Conservation (phyloP, 2,888 invertebrate genomes). For the Argyresthia albistria region DNA sequence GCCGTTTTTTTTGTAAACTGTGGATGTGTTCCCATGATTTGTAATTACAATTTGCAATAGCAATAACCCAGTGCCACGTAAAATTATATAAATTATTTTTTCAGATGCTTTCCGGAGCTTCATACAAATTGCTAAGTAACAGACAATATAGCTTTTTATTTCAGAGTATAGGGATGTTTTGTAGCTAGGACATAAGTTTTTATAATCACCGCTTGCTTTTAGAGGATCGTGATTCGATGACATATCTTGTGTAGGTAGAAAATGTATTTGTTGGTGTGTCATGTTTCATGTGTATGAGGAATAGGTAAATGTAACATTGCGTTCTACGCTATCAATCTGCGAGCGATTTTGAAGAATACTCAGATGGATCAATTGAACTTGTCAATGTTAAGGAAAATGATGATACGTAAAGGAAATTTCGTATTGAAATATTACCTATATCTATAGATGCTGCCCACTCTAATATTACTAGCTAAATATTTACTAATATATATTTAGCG, state of each 20-base stretch:
- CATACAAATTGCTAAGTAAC: not conserved
- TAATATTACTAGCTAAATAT: not conserved
- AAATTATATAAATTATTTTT: not conserved
- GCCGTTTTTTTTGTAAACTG: constrained; percentile 16
- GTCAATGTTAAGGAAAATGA: constrained; percentile 1
- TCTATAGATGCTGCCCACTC: not conserved
- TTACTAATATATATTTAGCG: not conserved
- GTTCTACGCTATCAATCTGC: too few relatives aligned
- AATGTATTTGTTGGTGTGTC: constrained; percentile 51
- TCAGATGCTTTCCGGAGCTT: not conserved
- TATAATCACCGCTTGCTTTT: constrained; percentile 51
- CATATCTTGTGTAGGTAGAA: constrained; percentile 69
- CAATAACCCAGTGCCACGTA: constrained; percentile 1
- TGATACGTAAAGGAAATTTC: not conserved
- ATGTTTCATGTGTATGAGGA: constrained; percentile 9
- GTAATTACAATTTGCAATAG: constrained; percentile 2
- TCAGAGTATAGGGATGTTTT: constrained; percentile 14
- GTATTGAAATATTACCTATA: not conserved
- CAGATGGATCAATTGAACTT: constrained; percentile 1
- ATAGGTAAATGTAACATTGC: not conserved
- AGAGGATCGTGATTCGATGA: constrained; percentile 64
- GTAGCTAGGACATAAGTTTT: constrained; percentile 14
- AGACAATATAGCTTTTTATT: constrained; percentile 8
- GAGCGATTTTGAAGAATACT: not conserved
- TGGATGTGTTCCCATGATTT: constrained; percentile 3